phyloP scores from a whole-genome alignment of 2,797 vertebrate genomes.

The Acanthiza pusilla region DNA sequence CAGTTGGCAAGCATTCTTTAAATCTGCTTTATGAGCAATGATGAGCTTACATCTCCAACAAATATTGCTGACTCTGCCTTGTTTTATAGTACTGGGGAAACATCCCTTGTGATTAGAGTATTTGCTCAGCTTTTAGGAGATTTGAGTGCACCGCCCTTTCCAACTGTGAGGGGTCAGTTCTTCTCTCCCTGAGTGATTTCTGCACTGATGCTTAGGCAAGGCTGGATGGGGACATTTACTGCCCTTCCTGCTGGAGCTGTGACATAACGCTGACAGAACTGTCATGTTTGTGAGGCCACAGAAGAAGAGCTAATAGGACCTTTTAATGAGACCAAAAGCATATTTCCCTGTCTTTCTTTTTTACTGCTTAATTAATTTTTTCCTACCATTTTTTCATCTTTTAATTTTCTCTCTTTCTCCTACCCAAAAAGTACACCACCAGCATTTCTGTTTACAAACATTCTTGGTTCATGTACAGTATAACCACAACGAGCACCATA shows the following conservation, averaged over 20 bases:
- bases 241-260: neutral
- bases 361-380: neutral
- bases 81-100: neutral
- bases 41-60: neutral
- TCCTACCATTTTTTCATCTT: neutral
- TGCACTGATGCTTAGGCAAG: neutral
- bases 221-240: neutral
- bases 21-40: neutral
- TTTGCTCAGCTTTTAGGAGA: neutral
- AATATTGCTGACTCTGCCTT: neutral
- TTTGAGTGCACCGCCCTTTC: neutral
- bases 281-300: neutral
- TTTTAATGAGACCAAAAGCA: neutral
- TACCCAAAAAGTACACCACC: neutral
- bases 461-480: neutral
- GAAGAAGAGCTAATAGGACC: neutral
- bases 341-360: neutral
- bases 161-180: neutral
- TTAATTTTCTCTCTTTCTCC: neutral
- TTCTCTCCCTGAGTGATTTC: neutral
- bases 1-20: neutral
- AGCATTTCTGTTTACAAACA: neutral
- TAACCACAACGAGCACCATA: neutral
- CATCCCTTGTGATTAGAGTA: neutral
- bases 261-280: neutral